phyloP scores from a whole-genome alignment of 1,140 invertebrate genomes.

The Adoxophyes honmai region DNA sequence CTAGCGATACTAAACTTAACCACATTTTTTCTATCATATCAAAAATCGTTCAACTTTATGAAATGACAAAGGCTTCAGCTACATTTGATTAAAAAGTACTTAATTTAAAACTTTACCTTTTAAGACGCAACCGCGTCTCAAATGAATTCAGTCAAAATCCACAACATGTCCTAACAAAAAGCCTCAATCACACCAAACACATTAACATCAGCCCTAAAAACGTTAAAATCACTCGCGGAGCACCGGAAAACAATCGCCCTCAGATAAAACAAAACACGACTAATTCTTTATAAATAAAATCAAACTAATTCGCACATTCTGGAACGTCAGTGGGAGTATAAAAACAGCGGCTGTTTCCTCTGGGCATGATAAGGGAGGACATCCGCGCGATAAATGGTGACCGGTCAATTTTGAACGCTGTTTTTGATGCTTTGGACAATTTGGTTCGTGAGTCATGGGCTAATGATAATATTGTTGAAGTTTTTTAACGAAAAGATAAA shows the following conservation, averaged over 20 bases:
- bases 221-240: neutral
- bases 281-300: constrained; percentile 46
- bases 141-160: neutral
- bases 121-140: neutral
- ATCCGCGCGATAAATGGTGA: constrained; percentile 56
- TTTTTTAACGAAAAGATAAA: too few species aligned
- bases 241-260: constrained; percentile 31
- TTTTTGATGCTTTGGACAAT: too few species aligned
- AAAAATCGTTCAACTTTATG: too few species aligned
- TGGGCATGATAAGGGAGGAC: constrained; percentile 48
- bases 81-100: too few species aligned
- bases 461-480: too few species aligned
- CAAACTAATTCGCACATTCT: too few species aligned
- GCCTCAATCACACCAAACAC: neutral
- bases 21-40: too few species aligned
- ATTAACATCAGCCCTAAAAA: neutral
- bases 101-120: too few species aligned
- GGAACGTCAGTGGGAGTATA: constrained; percentile 50
- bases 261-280: constrained; percentile 29
- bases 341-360: constrained; percentile 66
- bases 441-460: too few species aligned
- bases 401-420: too few species aligned
- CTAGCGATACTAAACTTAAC: too few species aligned
- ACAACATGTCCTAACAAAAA: neutral
- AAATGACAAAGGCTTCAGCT: too few species aligned